Evolutionary conservation across 1,140 invertebrate genomes (phyloP).

Genomic region (Cyclina sinensis): DNA sequence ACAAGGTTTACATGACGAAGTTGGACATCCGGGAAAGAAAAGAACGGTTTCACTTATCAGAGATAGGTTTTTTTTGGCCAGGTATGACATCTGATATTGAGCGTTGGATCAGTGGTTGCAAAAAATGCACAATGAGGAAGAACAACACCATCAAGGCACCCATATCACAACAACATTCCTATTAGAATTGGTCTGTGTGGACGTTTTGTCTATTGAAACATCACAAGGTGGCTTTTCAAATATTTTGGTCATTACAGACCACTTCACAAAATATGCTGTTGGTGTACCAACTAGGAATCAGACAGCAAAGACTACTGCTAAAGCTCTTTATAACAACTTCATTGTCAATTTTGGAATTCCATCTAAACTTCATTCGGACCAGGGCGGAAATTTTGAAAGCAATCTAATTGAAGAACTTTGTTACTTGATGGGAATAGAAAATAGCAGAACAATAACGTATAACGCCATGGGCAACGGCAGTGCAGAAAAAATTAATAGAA

Average conservation of each 20-base stretch:
- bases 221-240: constrained; percentile 38
- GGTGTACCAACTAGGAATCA: constrained; percentile 68
- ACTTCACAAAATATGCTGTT: constrained; percentile 65
- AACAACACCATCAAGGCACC: not conserved
- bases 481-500: constrained; percentile 60
- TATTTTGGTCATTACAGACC: constrained; percentile 65
- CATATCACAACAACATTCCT: constrained; percentile 48
- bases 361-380: constrained; percentile 52
- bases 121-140: constrained; percentile 58
- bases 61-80: not conserved
- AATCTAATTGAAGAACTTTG: constrained; percentile 64
- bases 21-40: constrained; percentile 14
- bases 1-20: not conserved
- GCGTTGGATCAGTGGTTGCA: constrained; percentile 31
- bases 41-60: not conserved
- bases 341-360: constrained; percentile 66
- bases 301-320: constrained; percentile 56
- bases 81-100: constrained; percentile 3
- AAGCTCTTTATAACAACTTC: constrained; percentile 54
- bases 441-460: constrained; percentile 27
- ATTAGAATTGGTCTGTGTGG: constrained; percentile 46
- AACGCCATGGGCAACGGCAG: constrained; percentile 1
- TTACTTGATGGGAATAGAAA: constrained; percentile 52
- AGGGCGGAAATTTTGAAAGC: constrained; percentile 60
- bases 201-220: constrained; percentile 48